Evolutionary conservation across 2,797 vertebrate species (phyloP).

Genomic region (Rhynchotus rufescens): DNA sequence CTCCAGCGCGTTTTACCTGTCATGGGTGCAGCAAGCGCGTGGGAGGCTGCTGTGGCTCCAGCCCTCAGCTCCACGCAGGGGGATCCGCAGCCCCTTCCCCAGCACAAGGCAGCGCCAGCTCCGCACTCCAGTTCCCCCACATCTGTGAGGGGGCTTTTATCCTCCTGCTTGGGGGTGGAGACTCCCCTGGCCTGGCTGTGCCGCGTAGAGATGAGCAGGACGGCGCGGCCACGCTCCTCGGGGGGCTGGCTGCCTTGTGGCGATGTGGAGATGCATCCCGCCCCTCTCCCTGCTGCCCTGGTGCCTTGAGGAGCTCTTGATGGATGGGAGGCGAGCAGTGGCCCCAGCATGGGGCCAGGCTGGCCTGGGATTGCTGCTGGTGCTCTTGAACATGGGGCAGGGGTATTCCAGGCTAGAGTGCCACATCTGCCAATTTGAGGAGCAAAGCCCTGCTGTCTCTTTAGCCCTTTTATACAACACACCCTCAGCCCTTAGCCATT

Average conservation of each 20-base stretch:
- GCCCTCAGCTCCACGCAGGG: neutral
- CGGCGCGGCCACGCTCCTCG: neutral
- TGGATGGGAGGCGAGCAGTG: rapidly evolving
- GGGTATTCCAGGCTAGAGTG: neutral
- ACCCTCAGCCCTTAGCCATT: too few relatives aligned
- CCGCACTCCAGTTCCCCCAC: neutral
- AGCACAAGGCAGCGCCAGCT: neutral
- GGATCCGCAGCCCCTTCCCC: neutral
- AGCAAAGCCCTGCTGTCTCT: neutral
- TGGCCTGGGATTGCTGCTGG: neutral
- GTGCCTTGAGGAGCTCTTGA: neutral
- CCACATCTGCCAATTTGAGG: neutral
- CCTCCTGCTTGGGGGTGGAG: constrained; percentile 18
- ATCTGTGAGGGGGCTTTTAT: constrained; percentile 31
- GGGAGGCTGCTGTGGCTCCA: neutral
- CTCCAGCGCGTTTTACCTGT: neutral
- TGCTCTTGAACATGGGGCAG: neutral
- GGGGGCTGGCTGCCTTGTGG: neutral
- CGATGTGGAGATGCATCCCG: neutral
- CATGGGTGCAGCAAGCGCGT: neutral
- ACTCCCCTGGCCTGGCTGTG: neutral
- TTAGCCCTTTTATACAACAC: neutral
- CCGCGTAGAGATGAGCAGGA: neutral
- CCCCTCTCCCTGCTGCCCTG: neutral
- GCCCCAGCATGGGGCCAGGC: neutral